A percentile compares a stretch with the other conserved stretches of the same genome.
phyloP scores from a whole-genome alignment of 2,888 invertebrate species.

The Drosophila colorata region DNA sequence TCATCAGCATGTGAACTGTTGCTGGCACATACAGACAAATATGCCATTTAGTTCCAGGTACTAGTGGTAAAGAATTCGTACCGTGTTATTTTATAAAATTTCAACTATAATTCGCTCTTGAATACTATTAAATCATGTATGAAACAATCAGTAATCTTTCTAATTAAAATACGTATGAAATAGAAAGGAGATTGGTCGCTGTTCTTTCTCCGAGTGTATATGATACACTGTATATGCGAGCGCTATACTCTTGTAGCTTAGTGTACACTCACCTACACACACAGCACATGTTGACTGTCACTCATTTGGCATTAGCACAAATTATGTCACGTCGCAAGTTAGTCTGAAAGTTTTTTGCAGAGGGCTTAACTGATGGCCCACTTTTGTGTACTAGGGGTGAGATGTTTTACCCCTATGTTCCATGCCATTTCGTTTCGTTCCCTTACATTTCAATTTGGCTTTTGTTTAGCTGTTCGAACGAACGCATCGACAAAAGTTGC shows the following conservation, averaged over 20 bases:
- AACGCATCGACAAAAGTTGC: slow-evolving; percentile 48
- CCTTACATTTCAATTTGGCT: slow-evolving; percentile 11
- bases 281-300: slow-evolving; percentile 32
- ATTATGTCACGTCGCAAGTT: slow-evolving; percentile 74
- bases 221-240: neutral
- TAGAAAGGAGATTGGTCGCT: too few species aligned
- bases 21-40: too few species aligned
- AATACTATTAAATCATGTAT: too few species aligned
- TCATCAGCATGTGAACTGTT: too few species aligned
- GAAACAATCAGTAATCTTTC: too few species aligned
- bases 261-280: slow-evolving; percentile 12
- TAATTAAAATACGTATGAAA: too few species aligned
- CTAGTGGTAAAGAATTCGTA: too few species aligned
- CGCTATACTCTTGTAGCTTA: slow-evolving; percentile 4
- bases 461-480: slow-evolving; percentile 24
- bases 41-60: too few species aligned
- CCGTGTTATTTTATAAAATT: too few species aligned
- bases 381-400: slow-evolving; percentile 42
- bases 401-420: slow-evolving; percentile 13
- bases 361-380: slow-evolving; percentile 61
- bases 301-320: slow-evolving; percentile 66
- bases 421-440: slow-evolving; percentile 26
- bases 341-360: slow-evolving; percentile 59
- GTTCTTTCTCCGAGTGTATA: too few species aligned
- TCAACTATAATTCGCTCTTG: too few species aligned